Evolutionary conservation across 2,888 invertebrate species (phyloP), one percentile per base, ranked within the genome.

Genomic region (Lacanobia wlatinum): DNA sequence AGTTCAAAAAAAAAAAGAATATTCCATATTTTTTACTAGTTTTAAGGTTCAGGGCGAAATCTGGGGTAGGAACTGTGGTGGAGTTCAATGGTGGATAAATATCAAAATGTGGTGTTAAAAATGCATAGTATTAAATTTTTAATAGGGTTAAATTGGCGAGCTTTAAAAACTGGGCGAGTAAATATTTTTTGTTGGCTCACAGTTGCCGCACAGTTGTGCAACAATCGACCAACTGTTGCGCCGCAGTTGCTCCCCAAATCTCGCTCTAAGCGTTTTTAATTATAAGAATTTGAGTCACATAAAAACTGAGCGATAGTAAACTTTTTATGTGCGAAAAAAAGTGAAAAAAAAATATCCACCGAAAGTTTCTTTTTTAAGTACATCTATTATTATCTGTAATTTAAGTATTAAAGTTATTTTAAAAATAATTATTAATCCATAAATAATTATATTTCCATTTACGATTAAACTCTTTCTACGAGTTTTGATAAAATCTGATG

Each of bases 1-100:
- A 56, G 34, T 58, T 61, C 21, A 28, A 34, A 34, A 73, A 76
- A 84, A 84, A 78, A 76, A 78, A 70, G 58, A 68, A 73, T 66
- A 82, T 82, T 84, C 82, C 84, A 85, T 80, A 86, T 84, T 76
- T 84, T 84, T 86, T 84, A 81, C 70, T 84, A 80, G 74, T 40
- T 46, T 43, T 74, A 74, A 83, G 78, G 59, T 38, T 53, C n/a
- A 14, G 69, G 59, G 62, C 56, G 80, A 61, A 28, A 64, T 80
- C 8, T 75, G 69, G 74, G 74, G 70, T 73, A 38, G 70, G 16
- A 21, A 69, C 85, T 80, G 73, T 66, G 70, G 72, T 59, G 16
- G 28, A 65, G 18, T 21, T 16, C 7, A 23, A 70, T 43, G 28
- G 21, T 56, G 56, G 58, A 21, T 40, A 28, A 52, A 72, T 72